A percentile compares a stretch with the other conserved stretches of the same genome.
Evolutionary conservation across 2,113 vertebrate species (phyloP).

Genomic region (Lichenostomus cassidix): DNA sequence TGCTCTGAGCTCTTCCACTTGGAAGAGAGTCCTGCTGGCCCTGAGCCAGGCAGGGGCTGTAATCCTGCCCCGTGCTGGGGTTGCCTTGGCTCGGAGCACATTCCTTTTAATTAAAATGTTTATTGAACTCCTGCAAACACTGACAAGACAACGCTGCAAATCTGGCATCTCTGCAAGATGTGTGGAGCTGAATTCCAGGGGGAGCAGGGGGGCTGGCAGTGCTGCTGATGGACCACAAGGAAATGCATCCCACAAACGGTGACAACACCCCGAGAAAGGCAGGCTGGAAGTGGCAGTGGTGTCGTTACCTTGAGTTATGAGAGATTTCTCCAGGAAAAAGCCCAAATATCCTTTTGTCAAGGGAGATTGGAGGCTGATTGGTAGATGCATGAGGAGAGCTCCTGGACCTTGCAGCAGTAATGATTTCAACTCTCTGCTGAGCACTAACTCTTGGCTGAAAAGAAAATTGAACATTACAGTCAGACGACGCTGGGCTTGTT

Average conservation of each 20-base stretch:
- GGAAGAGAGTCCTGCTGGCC: background rate
- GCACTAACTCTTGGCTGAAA: constrained; percentile 66
- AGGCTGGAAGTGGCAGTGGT: background rate
- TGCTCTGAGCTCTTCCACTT: background rate
- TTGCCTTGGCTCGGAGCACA: background rate
- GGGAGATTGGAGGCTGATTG: constrained; percentile 62
- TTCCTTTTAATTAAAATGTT: constrained; percentile 65
- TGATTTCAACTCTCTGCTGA: constrained; percentile 65
- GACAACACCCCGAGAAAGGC: background rate
- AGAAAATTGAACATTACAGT: constrained; percentile 64
- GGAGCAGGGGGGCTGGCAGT: constrained; percentile 9
- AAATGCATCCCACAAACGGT: constrained; percentile 46
- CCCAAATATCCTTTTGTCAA: constrained; percentile 61
- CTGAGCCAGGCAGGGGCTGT: background rate
- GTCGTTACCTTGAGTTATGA: constrained; percentile 66
- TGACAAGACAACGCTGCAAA: constrained; percentile 41
- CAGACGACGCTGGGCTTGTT: background rate
- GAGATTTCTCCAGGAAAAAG: constrained; percentile 58
- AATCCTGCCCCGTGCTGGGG: background rate
- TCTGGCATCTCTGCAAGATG: constrained; percentile 46
- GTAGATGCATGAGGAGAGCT: constrained; percentile 53
- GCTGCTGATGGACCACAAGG: constrained; percentile 3
- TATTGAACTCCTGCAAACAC: constrained; percentile 29
- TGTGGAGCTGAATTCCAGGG: constrained; percentile 9
- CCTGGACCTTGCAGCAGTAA: constrained; percentile 40